These are phyloP conservation scores for Chaetops frenatus DNA, from an alignment of 2,113 vertebrate species.

Conservation along the genomic window DNA sequence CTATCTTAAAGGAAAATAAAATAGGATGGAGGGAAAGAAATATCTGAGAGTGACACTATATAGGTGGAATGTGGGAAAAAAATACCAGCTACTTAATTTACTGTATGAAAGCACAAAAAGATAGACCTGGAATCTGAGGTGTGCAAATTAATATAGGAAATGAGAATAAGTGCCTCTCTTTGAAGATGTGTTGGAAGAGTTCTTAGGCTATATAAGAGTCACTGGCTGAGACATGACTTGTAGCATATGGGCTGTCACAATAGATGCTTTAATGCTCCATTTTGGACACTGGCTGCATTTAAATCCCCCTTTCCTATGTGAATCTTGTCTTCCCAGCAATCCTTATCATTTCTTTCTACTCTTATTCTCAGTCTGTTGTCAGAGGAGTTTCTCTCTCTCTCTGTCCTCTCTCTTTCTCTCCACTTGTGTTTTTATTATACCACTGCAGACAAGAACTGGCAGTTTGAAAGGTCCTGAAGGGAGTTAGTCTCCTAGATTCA, in stretches of 20 bases:
- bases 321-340: background rate
- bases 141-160: background rate
- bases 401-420: background rate
- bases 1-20: background rate
- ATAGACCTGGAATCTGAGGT: background rate
- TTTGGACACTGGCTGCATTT: background rate
- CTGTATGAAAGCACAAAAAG: background rate
- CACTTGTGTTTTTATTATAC: background rate
- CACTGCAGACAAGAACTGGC: background rate
- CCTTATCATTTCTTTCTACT: constrained; percentile 4
- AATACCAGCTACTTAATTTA: background rate
- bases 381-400: background rate
- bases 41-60: background rate
- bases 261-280: background rate
- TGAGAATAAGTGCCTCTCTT: background rate
- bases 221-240: background rate
- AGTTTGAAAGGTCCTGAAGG: background rate
- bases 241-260: background rate
- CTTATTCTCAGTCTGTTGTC: background rate
- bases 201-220: background rate
- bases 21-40: background rate
- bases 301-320: background rate
- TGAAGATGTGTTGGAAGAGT: background rate
- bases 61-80: background rate
- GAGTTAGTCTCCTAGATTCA: background rate